Base-by-base conservation (phyloP, 1,140 invertebrate species). In the Drosophila sp. region DNA sequence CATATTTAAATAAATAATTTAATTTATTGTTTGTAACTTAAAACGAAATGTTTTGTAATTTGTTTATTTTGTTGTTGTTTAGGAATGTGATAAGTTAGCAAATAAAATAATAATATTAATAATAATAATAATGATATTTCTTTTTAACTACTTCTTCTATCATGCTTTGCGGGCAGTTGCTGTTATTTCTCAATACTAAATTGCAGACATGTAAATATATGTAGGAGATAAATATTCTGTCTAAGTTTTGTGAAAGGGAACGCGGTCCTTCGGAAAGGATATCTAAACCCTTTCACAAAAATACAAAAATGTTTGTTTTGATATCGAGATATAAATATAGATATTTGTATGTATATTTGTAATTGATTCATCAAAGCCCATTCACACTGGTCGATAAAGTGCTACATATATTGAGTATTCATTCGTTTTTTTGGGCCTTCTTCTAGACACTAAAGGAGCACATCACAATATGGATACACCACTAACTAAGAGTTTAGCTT, bases 401-500 rank as follows among this genome's bases (percentile, higher is more conserved):
- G 17, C 11, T 38, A 38, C 29, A 25, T 62, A 17, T n/a, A 33
- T 50, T 27, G 47, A 67, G 33, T 71, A 50, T 65, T 32, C 29
- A 47, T 32, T 57, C 32, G 5, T n/a, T n/a, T 33, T 30, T 50
- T 29, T 30, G 57, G 68, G 27, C 67, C 35, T 58, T n/a, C 1
- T 62, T 33, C 10, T 67, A 50, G 67, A 67, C 61, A 69, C 73
- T 70, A 86, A 63, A 86, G 65, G 73, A 78, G 84, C 80, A 89
- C 84, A 89, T 89, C 84, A 89, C 84, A 89, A 89, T 89, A 89
- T 87, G 84, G 84, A 87, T 84, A 72, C 66, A 76, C 82, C 66
- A 58, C 65, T 76, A 84, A 76, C 80, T 83, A 84, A 72, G 40
- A 69, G 47, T 65, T 33, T 35, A 33, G 35, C 41, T 27, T 60